Evolutionary conservation across 2,888 invertebrate species (phyloP), one percentile per base, ranked within the genome.

Genomic region (Eupithecia subfuscata): DNA sequence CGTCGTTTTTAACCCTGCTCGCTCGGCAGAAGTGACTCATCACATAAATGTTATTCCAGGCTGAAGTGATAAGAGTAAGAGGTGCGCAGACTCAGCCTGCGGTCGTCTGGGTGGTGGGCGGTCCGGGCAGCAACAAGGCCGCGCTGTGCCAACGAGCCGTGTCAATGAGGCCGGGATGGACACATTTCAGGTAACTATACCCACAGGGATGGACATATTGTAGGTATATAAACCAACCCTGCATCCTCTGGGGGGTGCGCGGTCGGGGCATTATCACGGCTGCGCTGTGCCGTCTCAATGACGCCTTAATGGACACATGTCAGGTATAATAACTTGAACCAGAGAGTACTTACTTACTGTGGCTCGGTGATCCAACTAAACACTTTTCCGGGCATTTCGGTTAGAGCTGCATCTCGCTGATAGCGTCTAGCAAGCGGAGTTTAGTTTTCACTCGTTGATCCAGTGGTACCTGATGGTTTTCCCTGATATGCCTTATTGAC

Each of bases 251-350:
- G 96, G 95, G 97, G 11, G 96, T 97, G 64, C 98, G 98, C 14
- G 98, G 98, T 0, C 98, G 98, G 0, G 98, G 98, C 72, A 98
- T 98, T 87, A 98, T 98, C 88, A 99, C 98, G 89, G 97, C 97
- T 1, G 94, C 96, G 0, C 93, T 98, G 48, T 98, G 98, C 89
- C 0, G 96, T 96, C 5, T 92, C 96, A 0, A 95, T 96, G 78
- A 95, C 96, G 82, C 96, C 96, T 0, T 97, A 97, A 8, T 97
- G 98, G 97, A 95, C 95, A 4, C 97, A 98, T 85, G 95, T 97
- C 81, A 96, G 96, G 45, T 2, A 48, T 16, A 6, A 18, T 1
- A 11, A 45, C 45, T 7, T 37, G 37, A 37, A 37, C 37, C 37
- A 37, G 37, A 5, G 37, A 37, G 37, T n/a, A 52, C n/a, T n/a